Conservation (phyloP, 2,888 invertebrate genomes). For the Agrotis clavis region DNA sequence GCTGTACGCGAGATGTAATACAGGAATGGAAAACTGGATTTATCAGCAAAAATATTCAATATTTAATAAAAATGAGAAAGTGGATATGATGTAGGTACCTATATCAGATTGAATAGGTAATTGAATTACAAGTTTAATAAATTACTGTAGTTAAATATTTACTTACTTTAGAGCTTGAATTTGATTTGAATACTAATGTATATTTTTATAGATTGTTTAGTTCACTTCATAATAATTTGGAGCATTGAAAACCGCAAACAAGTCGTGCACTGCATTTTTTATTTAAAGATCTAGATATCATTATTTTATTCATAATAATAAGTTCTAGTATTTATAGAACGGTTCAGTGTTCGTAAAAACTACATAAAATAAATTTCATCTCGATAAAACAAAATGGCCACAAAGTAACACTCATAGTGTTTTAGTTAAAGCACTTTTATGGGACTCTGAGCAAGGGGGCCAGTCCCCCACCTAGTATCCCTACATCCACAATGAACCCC, state of each 20-base stretch:
- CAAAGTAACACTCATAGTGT: constrained; percentile 34
- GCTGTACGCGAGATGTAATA: constrained; percentile 12
- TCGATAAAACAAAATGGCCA: constrained; percentile 33
- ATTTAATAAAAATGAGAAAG: background rate
- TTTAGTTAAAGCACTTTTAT: constrained; percentile 52
- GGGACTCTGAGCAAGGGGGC: constrained; percentile 33
- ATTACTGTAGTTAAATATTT: too few species aligned
- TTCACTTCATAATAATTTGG: too few species aligned
- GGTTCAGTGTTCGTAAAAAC: background rate
- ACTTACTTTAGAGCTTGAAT: background rate
- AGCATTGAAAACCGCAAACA: too few species aligned
- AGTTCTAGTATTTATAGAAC: too few species aligned
- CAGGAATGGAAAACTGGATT: constrained; percentile 5
- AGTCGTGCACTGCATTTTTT: too few species aligned
- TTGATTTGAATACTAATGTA: background rate
- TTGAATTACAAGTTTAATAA: background rate
- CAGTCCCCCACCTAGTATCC: background rate
- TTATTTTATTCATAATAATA: background rate
- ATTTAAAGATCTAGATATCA: background rate
- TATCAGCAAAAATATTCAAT: background rate
- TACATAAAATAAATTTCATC: constrained; percentile 24
- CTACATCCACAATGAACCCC: constrained; percentile 1
- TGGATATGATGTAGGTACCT: background rate
- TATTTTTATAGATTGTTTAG: too few species aligned
- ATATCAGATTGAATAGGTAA: background rate